Percentiles rank a stretch among this genome's conserved stretches.
Evolutionary conservation across 2,797 vertebrate genomes (phyloP).

Genomic region (Hypotaenidia okinawae): DNA sequence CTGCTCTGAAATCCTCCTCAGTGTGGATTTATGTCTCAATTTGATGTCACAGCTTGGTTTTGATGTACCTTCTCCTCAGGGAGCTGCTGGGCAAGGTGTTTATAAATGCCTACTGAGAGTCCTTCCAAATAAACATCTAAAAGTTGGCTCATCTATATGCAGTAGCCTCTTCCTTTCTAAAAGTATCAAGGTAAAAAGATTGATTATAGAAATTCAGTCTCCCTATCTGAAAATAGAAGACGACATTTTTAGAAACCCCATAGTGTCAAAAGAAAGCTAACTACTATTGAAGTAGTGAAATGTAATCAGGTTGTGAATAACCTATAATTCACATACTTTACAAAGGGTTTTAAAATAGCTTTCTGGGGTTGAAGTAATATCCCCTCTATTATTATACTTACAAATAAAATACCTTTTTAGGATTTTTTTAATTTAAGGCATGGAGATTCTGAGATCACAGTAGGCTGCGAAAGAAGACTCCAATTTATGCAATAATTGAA

Average conservation of each 20-base stretch:
- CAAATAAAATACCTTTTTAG: neutral
- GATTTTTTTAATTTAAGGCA: neutral
- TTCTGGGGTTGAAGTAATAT: neutral
- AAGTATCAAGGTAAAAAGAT: neutral
- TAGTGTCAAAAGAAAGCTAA: neutral
- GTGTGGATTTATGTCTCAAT: slow-evolving; percentile 16
- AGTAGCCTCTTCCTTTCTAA: neutral
- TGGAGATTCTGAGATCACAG: neutral
- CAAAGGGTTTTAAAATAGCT: slow-evolving; percentile 30
- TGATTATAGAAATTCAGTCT: neutral
- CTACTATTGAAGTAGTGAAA: neutral
- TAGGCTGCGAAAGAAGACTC: neutral
- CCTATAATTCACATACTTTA: slow-evolving; percentile 40
- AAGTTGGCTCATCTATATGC: neutral
- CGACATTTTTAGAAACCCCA: neutral
- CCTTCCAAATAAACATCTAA: neutral
- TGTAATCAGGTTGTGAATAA: slow-evolving; percentile 41
- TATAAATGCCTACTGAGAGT: neutral
- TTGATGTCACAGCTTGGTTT: slow-evolving; percentile 40
- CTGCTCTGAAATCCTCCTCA: neutral
- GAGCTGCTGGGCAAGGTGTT: slow-evolving; percentile 18
- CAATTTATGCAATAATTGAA: slow-evolving; percentile 37
- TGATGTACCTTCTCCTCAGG: slow-evolving; percentile 15
- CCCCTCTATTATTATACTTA: slow-evolving; percentile 1
- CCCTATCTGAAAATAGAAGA: neutral